Evolutionary conservation across 1,140 invertebrate species (phyloP).

Genomic region (Stegodyphus mimosarum): DNA sequence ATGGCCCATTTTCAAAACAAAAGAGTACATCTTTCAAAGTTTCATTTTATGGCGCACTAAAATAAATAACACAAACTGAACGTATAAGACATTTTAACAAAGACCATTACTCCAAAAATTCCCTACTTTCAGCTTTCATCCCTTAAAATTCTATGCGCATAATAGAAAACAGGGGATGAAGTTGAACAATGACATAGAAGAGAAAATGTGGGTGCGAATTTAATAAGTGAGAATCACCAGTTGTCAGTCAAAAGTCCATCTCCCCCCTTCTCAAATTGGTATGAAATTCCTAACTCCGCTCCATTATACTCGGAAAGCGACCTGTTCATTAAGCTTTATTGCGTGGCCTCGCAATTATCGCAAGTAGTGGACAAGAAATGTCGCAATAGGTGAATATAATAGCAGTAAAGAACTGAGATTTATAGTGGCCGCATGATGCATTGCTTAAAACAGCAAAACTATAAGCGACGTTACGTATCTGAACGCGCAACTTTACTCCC

Average conservation of each 20-base stretch:
- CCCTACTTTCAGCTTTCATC: background rate
- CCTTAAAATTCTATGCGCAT: conserved; percentile 1
- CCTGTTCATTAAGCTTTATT: background rate
- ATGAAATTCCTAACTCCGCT: background rate
- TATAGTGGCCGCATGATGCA: no score
- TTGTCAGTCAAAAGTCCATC: background rate
- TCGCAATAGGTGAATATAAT: background rate
- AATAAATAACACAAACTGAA: no score
- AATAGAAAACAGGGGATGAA: background rate
- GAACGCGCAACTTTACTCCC: no score
- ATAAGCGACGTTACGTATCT: no score
- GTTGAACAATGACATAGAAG: background rate
- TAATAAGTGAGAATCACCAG: background rate
- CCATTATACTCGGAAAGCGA: background rate
- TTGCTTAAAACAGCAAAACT: no score
- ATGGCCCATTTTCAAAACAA: no score
- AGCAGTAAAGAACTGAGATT: no score
- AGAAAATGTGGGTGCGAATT: background rate
- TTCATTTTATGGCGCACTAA: no score
- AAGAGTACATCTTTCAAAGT: no score
- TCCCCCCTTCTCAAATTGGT: background rate
- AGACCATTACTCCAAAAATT: background rate
- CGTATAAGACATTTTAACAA: background rate
- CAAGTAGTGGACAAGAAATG: background rate
- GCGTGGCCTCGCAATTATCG: background rate